phyloP scores from a whole-genome alignment of 2,113 vertebrate species.

The Thomomys bottae region DNA sequence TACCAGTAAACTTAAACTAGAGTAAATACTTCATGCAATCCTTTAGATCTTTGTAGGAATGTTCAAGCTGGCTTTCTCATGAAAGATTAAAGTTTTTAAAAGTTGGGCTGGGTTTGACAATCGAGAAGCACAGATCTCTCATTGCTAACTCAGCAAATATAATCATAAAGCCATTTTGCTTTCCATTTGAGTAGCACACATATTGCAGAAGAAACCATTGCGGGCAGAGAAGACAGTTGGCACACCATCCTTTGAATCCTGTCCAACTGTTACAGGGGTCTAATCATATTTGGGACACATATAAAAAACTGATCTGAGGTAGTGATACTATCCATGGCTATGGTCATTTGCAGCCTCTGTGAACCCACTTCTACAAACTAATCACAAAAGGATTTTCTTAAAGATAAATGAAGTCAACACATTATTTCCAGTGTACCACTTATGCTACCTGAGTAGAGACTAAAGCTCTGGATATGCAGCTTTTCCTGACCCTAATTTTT shows the following conservation, averaged over 20 bases:
- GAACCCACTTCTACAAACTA: neutral
- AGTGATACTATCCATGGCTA: neutral
- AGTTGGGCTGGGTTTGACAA: neutral
- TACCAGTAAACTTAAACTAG: slow-evolving; percentile 40
- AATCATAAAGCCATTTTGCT: slow-evolving; percentile 51
- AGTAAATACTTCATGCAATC: slow-evolving; percentile 51
- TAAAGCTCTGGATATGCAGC: neutral
- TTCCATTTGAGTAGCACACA: neutral
- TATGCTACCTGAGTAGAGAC: neutral
- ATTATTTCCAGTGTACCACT: slow-evolving; percentile 18
- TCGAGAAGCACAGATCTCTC: neutral
- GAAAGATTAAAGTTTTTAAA: slow-evolving; percentile 33
- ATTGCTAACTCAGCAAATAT: slow-evolving; percentile 44
- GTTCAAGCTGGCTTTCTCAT: slow-evolving; percentile 20
- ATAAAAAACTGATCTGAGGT: neutral
- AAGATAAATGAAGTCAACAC: neutral
- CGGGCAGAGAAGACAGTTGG: neutral
- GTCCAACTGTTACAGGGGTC: neutral
- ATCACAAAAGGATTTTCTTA: neutral
- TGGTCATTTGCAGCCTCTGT: neutral
- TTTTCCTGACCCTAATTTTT: slow-evolving; percentile 53
- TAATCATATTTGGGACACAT: neutral
- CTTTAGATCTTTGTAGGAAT: slow-evolving; percentile 22
- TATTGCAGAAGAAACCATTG: slow-evolving; percentile 10
- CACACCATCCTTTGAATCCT: neutral